phyloP scores from a whole-genome alignment of 2,888 invertebrate species.

The Tetranychus truncatus region DNA sequence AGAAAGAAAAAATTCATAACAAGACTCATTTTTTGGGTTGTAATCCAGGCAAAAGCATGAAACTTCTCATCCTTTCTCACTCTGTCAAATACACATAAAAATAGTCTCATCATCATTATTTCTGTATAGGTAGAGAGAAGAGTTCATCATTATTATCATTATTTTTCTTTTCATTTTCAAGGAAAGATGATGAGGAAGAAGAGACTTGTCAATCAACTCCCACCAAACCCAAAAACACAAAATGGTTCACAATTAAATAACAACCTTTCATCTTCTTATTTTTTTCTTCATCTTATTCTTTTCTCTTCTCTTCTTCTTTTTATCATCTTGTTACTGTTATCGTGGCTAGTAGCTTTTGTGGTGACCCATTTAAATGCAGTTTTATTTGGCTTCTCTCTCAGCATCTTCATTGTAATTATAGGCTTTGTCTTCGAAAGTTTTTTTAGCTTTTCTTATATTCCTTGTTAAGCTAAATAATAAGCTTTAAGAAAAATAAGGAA shows the following conservation, averaged over 20 bases:
- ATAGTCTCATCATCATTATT: background rate
- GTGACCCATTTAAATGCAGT: background rate
- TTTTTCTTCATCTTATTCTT: background rate
- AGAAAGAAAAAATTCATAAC: background rate
- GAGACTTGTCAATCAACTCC: background rate
- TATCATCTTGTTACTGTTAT: background rate
- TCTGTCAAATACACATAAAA: background rate
- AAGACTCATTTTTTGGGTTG: background rate
- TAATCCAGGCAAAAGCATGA: background rate
- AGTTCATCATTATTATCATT: background rate
- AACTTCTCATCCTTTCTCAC: constrained; percentile 2
- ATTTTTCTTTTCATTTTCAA: background rate
- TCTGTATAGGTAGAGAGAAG: background rate
- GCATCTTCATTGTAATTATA: background rate
- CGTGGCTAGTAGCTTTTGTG: background rate
- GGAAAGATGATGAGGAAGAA: background rate
- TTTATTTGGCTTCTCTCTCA: background rate
- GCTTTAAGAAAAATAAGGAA: no score
- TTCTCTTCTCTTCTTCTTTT: background rate
- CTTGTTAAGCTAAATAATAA: no score
- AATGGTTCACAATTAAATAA: background rate
- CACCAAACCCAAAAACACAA: background rate
- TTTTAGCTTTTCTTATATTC: no score
- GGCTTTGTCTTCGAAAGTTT: background rate
- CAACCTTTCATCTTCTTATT: background rate